Conservation (phyloP, 2,113 vertebrate genomes). For the Heterotilapia buettikoferi region DNA sequence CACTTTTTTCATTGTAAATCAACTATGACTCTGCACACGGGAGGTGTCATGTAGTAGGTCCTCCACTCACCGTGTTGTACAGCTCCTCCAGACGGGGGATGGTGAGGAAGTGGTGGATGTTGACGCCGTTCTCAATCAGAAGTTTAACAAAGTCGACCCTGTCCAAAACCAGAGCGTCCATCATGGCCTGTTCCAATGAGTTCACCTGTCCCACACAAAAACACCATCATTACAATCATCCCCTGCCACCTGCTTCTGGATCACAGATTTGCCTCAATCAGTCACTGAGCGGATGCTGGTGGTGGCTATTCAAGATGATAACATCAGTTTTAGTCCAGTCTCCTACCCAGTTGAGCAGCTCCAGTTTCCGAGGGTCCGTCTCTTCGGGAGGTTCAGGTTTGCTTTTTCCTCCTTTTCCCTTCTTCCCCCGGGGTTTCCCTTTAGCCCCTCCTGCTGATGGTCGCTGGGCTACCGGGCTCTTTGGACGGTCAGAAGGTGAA, state of each 20-base stretch:
- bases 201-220: constrained; percentile 76
- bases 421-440: constrained; percentile 82
- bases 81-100: constrained; percentile 95
- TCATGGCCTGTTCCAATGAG: constrained; percentile 95
- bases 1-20: rapidly evolving
- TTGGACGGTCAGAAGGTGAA: constrained; percentile 75
- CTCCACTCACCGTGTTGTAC: constrained; percentile 84
- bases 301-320: not conserved
- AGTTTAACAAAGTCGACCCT: constrained; percentile 97
- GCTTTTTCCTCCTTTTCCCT: constrained; percentile 79
- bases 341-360: constrained; percentile 88
- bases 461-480: constrained; percentile 69
- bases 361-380: constrained; percentile 91
- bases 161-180: constrained; percentile 92
- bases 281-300: not conserved
- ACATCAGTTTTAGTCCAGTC: not conserved
- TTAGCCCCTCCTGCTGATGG: constrained; percentile 72
- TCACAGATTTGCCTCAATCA: not conserved
- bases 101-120: constrained; percentile 95
- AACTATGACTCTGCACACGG: not conserved
- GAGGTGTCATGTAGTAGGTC: not conserved
- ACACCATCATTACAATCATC: constrained; percentile 45
- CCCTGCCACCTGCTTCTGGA: not conserved
- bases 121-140: constrained; percentile 95
- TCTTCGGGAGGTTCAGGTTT: constrained; percentile 87